Evolutionary conservation across 2,797 vertebrate genomes (phyloP), one percentile per base, ranked within the genome.

Genomic region (Corythornis leucogaster): DNA sequence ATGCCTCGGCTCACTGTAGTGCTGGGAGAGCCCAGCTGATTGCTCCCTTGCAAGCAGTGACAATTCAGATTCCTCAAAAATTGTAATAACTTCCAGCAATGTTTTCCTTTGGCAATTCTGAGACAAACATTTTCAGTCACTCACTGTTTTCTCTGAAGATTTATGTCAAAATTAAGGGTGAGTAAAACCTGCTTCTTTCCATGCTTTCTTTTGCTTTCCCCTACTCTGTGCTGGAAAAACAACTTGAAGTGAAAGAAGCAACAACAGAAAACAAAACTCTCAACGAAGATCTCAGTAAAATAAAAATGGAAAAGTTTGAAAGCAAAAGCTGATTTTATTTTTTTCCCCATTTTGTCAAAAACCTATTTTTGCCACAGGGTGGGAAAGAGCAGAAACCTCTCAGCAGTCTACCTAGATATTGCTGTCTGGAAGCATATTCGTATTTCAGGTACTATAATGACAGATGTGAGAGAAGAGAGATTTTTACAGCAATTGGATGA

Each of bases 61-160:
- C 1, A 10, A 85, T 43, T 86, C 81, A 55, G 58, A 92, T 80
- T 77, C 89, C 79, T 94, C 68, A 87, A 83, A 95, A 89, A 91
- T 7, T 64, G 11, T 51, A 77, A 62, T 26, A 85, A 33, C 54
- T 92, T 85, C 88, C 86, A 90, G 54, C 30, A 77, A 80, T 33
- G 25, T 77, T 81, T 87, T 63, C 55, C n/a, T 93, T 55, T 82
- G 78, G 71, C 42, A 85, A 38, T 58, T 71, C 81, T 71, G 46
- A 38, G 79, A 80, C 9, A 87, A 89, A 77, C 24, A 40, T 92
- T 80, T 94, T 64, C 62, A 82, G 78, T 82, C 64, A 62, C 64
- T 89, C 64, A 51, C 19, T 68, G 26, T 54, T 82, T 87, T 70
- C 33, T 64, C 79, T 93, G 38, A 81, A 87, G 69, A 70, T 80